Conservation (phyloP, 2,797 vertebrate species). For the Cottoperca gobio region DNA sequence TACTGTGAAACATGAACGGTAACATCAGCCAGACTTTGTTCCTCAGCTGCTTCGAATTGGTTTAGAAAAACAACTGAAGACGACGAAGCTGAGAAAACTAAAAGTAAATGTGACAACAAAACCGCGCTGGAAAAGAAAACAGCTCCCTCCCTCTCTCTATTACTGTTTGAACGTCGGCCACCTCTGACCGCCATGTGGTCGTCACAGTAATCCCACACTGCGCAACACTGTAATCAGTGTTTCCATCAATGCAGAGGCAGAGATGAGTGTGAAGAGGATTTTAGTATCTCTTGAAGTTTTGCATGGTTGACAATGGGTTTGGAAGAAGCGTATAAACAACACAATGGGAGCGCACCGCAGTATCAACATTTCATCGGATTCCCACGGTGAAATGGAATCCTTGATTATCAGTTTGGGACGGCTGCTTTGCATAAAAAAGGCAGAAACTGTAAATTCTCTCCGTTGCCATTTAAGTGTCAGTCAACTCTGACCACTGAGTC, state of each 20-base stretch:
- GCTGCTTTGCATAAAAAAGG: conserved; percentile 42
- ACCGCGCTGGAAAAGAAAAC: conserved; percentile 68
- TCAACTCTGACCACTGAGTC: conserved; percentile 65
- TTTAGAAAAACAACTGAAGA: conserved; percentile 11
- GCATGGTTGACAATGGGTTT: conserved; percentile 14
- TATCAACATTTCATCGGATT: conserved; percentile 43
- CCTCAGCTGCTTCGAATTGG: conserved; percentile 4
- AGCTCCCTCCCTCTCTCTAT: conserved; percentile 54
- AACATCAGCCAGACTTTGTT: neutral
- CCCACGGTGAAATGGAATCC: conserved; percentile 51
- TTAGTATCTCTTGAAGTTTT: conserved; percentile 35
- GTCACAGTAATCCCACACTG: conserved; percentile 52
- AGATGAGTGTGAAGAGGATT: conserved; percentile 62
- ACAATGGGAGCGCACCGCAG: conserved; percentile 25
- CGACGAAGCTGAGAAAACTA: conserved; percentile 1
- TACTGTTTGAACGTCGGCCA: conserved; percentile 78
- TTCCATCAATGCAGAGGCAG: conserved; percentile 59
- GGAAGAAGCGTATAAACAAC: conserved; percentile 46
- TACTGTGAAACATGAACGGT: neutral
- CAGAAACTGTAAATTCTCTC: conserved; percentile 61
- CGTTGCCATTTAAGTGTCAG: conserved; percentile 68
- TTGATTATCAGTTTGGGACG: conserved; percentile 43
- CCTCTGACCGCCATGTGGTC: conserved; percentile 79
- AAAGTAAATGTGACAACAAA: conserved; percentile 60
- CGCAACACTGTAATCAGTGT: conserved; percentile 70